These are phyloP conservation scores for Zosterops borbonicus DNA, from an alignment of 2,113 vertebrate species.

Conservation along the genomic window DNA sequence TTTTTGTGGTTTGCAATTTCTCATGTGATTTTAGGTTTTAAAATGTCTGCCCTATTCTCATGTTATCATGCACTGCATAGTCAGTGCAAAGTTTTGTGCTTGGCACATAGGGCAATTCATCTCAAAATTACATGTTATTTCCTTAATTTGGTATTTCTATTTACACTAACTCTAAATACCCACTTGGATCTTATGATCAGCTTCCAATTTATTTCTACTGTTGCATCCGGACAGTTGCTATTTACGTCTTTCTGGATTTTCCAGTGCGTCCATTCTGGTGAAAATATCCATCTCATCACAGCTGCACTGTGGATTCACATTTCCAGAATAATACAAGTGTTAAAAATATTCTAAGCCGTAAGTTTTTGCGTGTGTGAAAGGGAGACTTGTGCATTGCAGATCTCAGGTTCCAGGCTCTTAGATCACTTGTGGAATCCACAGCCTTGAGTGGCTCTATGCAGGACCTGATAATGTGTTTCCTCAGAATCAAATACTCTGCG, in stretches of 20 bases:
- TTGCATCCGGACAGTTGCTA: conserved; percentile 32
- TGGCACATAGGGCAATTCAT: conserved; percentile 26
- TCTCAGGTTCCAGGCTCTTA: neutral
- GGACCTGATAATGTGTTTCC: neutral
- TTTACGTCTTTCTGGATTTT: conserved; percentile 31
- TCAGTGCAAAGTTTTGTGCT: neutral
- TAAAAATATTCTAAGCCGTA: neutral
- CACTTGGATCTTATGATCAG: conserved; percentile 46
- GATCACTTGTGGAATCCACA: neutral
- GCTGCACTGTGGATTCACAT: neutral
- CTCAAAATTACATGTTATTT: conserved; percentile 66
- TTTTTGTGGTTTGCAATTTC: conserved; percentile 7
- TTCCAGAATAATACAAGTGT: neutral
- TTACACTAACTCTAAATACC: conserved; percentile 58
- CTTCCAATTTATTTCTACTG: conserved; percentile 63
- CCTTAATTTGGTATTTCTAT: conserved; percentile 64
- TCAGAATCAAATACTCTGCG: neutral
- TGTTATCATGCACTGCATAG: neutral
- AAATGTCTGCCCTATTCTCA: neutral
- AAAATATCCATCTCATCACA: neutral
- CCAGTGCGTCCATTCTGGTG: neutral
- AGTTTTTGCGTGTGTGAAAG: neutral
- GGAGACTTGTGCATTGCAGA: neutral
- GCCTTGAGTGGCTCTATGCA: neutral
- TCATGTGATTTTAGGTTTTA: conserved; percentile 23